Percentiles rank a stretch among this genome's conserved stretches.
Conservation (phyloP, 2,797 vertebrate species). For the Leuciscus waleckii region DNA sequence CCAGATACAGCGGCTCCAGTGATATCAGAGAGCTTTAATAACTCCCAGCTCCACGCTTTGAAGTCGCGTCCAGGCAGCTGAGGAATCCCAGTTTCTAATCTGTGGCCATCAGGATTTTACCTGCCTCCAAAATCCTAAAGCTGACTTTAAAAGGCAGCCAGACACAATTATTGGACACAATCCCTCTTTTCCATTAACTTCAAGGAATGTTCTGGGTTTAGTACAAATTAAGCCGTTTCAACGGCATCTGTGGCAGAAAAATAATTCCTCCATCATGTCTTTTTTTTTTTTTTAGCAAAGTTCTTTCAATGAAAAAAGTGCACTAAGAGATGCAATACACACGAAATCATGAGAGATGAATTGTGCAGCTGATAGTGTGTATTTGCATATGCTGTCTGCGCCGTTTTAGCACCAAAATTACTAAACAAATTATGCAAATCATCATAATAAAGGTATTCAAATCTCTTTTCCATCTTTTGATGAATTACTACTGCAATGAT, state of each 20-base stretch:
- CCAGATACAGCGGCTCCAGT: conserved; percentile 70
- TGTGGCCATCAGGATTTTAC: conserved; percentile 67
- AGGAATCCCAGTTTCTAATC: conserved; percentile 76
- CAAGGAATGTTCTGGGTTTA: conserved; percentile 25
- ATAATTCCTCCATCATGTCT: neutral
- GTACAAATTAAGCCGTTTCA: neutral
- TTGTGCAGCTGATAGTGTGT: neutral
- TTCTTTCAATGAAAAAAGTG: neutral
- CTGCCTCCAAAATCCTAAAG: conserved; percentile 49
- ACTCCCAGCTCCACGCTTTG: conserved; percentile 80
- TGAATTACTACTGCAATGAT: neutral
- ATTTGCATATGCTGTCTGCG: neutral
- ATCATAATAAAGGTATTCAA: neutral
- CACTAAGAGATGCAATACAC: neutral
- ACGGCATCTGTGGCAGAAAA: neutral
- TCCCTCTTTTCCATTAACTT: conserved; percentile 14
- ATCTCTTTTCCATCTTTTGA: neutral
- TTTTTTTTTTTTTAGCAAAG: neutral
- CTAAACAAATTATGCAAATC: neutral
- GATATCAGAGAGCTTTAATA: conserved; percentile 83
- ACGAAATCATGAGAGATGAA: neutral
- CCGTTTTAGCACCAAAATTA: neutral
- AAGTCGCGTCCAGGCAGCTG: conserved; percentile 81
- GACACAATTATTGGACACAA: conserved; percentile 7
- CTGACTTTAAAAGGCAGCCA: conserved; percentile 28